Conservation (phyloP, 2,797 vertebrate species). For the Sebastes steindachneri region DNA sequence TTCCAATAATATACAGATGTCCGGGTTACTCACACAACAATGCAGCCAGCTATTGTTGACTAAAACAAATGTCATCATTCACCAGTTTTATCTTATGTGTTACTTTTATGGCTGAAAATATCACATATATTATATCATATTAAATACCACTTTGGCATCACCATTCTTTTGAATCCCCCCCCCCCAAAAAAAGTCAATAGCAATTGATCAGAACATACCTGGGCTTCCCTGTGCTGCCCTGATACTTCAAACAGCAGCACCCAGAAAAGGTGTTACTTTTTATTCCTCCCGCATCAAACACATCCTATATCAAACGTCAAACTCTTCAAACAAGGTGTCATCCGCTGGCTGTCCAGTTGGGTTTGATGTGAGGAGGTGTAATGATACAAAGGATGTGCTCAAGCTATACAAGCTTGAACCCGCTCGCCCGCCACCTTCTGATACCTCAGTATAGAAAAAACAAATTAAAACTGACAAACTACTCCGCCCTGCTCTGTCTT, state of each 20-base stretch:
- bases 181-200: slow-evolving; percentile 43
- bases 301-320: slow-evolving; percentile 84
- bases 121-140: not conserved
- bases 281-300: slow-evolving; percentile 83
- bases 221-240: slow-evolving; percentile 45
- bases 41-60: not conserved
- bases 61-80: not conserved
- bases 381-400: slow-evolving; percentile 72
- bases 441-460: slow-evolving; percentile 45
- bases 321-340: slow-evolving; percentile 85
- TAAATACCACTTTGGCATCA: slow-evolving; percentile 10
- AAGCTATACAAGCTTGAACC: slow-evolving; percentile 54
- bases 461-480: slow-evolving; percentile 60
- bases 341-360: slow-evolving; percentile 73
- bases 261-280: slow-evolving; percentile 77
- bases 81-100: not conserved
- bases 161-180: not conserved
- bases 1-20: not conserved
- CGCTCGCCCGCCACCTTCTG: slow-evolving; percentile 43
- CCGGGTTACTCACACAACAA: not conserved
- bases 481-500: slow-evolving; percentile 15
- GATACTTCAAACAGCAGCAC: slow-evolving; percentile 76
- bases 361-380: slow-evolving; percentile 82
- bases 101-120: not conserved
- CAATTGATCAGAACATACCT: slow-evolving; percentile 55